These are phyloP conservation scores for Montifringilla adamsi DNA, from an alignment of 2,113 vertebrate genomes.

Conservation along the genomic window DNA sequence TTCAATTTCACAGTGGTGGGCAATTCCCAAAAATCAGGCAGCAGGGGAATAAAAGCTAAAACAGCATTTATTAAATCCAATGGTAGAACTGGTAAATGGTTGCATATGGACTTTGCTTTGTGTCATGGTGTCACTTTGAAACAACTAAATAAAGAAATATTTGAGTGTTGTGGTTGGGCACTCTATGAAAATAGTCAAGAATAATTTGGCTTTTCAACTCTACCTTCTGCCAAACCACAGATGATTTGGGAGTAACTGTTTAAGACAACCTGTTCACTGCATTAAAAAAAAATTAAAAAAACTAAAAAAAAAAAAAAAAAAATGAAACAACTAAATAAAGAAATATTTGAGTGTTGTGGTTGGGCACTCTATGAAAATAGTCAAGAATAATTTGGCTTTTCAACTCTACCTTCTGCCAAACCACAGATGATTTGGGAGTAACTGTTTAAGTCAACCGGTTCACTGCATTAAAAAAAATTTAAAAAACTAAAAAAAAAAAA, in stretches of 20 bases:
- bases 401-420: neutral
- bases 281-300: neutral
- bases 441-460: neutral
- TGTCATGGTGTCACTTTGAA: neutral
- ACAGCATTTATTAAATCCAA: constrained; percentile 21
- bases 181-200: neutral
- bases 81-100: neutral
- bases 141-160: neutral
- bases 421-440: neutral
- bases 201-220: neutral
- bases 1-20: constrained; percentile 19
- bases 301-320: neutral
- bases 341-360: neutral
- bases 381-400: neutral
- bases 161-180: neutral
- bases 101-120: neutral
- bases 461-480: neutral
- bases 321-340: neutral
- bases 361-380: neutral
- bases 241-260: neutral
- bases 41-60: constrained; percentile 28
- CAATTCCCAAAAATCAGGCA: constrained; percentile 3
- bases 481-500: neutral
- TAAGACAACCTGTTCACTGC: neutral
- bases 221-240: neutral